These are phyloP conservation scores for Oreocharis arfaki DNA, from an alignment of 2,113 vertebrate species.

Conservation along the genomic window DNA sequence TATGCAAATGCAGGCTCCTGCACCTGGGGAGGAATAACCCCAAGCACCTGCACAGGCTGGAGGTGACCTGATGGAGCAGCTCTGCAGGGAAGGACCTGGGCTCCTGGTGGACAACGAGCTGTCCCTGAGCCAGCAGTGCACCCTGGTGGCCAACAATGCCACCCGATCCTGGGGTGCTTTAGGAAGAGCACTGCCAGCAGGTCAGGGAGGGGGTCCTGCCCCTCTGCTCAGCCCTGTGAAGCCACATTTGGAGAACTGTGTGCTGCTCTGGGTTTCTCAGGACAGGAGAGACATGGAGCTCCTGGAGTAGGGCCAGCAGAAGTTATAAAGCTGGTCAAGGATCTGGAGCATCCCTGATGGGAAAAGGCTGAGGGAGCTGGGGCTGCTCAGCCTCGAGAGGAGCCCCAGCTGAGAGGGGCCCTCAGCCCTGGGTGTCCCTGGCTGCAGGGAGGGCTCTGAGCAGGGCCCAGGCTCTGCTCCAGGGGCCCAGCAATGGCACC, in stretches of 20 bases:
- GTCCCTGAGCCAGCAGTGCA: background rate
- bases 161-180: no score
- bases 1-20: background rate
- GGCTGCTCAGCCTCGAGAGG: accelerated
- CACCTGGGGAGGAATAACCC: background rate
- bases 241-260: background rate
- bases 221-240: background rate
- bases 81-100: background rate
- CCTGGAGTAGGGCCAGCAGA: accelerated
- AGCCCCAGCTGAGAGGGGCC: background rate
- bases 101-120: accelerated
- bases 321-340: accelerated
- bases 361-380: background rate
- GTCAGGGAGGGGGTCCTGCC: background rate
- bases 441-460: background rate
- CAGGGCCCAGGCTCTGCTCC: background rate
- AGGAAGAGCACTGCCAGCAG: background rate
- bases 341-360: no score
- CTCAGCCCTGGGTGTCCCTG: background rate
- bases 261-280: background rate
- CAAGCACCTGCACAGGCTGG: background rate
- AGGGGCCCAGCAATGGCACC: background rate
- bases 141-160: background rate
- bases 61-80: background rate
- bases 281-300: background rate